phyloP scores from a whole-genome alignment of 2,797 vertebrate genomes.

The Smutsia gigantea region DNA sequence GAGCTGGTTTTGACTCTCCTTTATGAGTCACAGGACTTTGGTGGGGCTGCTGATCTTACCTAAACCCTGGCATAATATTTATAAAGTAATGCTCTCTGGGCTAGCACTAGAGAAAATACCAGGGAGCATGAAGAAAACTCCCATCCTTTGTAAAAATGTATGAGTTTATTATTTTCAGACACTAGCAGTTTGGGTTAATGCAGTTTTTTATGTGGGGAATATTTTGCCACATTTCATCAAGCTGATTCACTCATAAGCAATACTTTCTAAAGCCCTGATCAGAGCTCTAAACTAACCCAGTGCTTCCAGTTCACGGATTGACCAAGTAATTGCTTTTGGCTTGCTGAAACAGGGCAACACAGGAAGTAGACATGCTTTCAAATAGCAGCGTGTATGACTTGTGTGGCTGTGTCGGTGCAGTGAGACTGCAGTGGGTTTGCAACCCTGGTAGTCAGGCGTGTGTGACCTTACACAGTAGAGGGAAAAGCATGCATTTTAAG shows the following conservation, averaged over 20 bases:
- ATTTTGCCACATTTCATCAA: not conserved
- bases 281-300: not conserved
- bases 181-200: not conserved
- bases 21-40: not conserved
- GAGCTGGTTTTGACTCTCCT: not conserved
- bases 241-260: not conserved
- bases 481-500: not conserved
- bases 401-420: too few relatives aligned
- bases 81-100: accelerated
- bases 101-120: not conserved
- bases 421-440: too few relatives aligned
- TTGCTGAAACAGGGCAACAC: not conserved
- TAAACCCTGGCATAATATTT: too few relatives aligned
- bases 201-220: not conserved
- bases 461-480: not conserved
- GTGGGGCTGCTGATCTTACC: not conserved
- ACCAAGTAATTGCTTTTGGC: not conserved
- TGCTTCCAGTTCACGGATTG: not conserved
- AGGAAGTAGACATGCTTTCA: not conserved
- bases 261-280: not conserved
- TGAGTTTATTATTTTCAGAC: not conserved
- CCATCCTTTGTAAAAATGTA: not conserved
- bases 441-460: not conserved
- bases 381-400: not conserved
- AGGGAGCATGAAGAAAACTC: accelerated